Percentiles rank a stretch among this genome's conserved stretches.
Conservation (phyloP, 2,113 vertebrate species). For the Hippolais icterina region DNA sequence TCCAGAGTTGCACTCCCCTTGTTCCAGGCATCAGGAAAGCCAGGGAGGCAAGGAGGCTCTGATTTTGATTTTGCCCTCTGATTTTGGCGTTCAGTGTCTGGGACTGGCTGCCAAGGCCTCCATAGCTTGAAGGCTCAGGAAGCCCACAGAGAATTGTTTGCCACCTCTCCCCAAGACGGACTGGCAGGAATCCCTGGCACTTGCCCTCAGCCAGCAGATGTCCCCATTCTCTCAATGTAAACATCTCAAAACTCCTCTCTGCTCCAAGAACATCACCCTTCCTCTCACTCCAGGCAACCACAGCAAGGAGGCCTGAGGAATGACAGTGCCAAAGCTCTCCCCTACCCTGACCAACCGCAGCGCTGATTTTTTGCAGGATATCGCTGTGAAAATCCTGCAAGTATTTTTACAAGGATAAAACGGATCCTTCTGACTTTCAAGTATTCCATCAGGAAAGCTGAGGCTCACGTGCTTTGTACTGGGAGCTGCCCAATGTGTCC, state of each 20-base stretch:
- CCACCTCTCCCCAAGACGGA: neutral
- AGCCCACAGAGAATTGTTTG: neutral
- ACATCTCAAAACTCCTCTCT: neutral
- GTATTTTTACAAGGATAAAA: neutral
- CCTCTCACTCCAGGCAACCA: neutral
- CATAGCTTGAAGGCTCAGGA: neutral
- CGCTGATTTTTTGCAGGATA: neutral
- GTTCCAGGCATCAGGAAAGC: neutral
- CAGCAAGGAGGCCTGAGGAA: neutral
- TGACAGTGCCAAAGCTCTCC: neutral
- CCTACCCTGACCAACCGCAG: neutral
- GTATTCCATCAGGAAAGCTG: neutral
- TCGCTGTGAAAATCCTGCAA: neutral
- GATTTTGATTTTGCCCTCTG: too few relatives aligned
- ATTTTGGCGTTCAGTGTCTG: neutral
- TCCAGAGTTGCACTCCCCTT: neutral
- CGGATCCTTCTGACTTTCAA: neutral
- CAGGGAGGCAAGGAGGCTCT: too few relatives aligned
- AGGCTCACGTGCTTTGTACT: neutral
- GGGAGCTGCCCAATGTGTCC: neutral
- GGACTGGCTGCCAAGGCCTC: neutral
- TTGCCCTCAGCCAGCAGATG: neutral
- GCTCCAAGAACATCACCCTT: neutral
- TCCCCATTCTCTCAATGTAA: neutral
- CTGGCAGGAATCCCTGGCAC: neutral